Conservation (phyloP, 1,140 invertebrate genomes). For the Glossosoma conforme region DNA sequence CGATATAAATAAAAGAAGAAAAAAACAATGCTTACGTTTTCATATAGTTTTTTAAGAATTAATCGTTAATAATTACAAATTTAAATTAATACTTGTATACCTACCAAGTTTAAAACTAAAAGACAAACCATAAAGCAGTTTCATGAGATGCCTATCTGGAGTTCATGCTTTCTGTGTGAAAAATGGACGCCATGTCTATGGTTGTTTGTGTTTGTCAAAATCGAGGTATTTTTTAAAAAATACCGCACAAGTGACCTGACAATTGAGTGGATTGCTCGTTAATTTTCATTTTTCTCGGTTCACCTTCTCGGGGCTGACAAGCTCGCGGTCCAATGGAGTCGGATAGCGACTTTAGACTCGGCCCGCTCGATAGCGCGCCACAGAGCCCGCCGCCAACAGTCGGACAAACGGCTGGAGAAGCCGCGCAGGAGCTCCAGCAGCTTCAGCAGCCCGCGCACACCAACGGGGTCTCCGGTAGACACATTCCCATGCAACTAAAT, state of each 20-base stretch:
- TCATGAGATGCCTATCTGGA: too few species aligned
- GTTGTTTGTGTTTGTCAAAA: slow-evolving; percentile 31
- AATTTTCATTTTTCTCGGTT: slow-evolving; percentile 41
- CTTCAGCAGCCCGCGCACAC: slow-evolving; percentile 35
- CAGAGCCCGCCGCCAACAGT: slow-evolving; percentile 40
- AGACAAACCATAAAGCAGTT: too few species aligned
- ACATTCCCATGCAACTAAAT: slow-evolving; percentile 36
- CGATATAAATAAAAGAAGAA: too few species aligned
- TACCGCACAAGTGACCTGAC: neutral
- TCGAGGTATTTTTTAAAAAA: slow-evolving; percentile 15
- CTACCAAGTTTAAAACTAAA: too few species aligned
- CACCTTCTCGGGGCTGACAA: slow-evolving; percentile 20
- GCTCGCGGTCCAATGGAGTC: slow-evolving; percentile 43
- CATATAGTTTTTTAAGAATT: too few species aligned
- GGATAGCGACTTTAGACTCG: slow-evolving; percentile 40
- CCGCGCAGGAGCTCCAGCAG: slow-evolving; percentile 18
- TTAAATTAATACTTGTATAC: too few species aligned
- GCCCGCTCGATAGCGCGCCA: slow-evolving; percentile 47
- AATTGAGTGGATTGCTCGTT: slow-evolving; percentile 23
- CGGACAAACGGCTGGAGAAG: slow-evolving; percentile 38
- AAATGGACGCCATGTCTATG: slow-evolving; percentile 29
- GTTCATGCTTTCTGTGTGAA: neutral
- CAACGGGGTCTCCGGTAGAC: slow-evolving; percentile 39
- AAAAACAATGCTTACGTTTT: too few species aligned
- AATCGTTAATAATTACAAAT: too few species aligned